These are phyloP conservation scores for Melierax canorus DNA, from an alignment of 2,113 vertebrate species.

Conservation along the genomic window DNA sequence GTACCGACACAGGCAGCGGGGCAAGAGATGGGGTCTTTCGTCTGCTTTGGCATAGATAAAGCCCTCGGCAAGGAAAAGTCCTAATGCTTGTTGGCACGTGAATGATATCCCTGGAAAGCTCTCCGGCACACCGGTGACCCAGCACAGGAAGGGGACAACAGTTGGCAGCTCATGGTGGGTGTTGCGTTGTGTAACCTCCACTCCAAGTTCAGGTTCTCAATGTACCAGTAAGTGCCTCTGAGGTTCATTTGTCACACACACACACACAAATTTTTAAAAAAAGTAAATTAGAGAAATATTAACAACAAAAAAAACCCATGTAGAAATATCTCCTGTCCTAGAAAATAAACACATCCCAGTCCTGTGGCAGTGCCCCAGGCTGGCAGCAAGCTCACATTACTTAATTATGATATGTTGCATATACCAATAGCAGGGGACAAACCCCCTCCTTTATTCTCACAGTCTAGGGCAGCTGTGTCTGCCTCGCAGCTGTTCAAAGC, in stretches of 20 bases:
- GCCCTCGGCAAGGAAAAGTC: not conserved
- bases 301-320: too few species aligned
- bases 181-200: not conserved
- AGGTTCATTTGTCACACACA: not conserved
- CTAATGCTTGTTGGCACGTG: not conserved
- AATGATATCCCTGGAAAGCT: not conserved
- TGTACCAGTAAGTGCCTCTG: not conserved
- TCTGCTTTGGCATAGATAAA: not conserved
- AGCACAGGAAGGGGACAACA: not conserved
- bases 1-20: not conserved
- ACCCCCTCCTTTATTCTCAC: not conserved
- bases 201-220: not conserved
- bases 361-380: not conserved
- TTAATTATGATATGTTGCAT: not conserved
- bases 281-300: not conserved
- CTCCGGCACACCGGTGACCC: not conserved
- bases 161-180: not conserved
- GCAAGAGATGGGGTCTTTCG: not conserved
- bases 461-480: not conserved
- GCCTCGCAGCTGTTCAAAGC: constrained; percentile 19
- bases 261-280: too few species aligned
- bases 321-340: not conserved
- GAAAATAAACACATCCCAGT: not conserved
- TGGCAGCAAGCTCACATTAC: constrained; percentile 20
- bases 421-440: not conserved